Base-by-base conservation (phyloP, 1,140 invertebrate species). In the Nilaparvata lugens region DNA sequence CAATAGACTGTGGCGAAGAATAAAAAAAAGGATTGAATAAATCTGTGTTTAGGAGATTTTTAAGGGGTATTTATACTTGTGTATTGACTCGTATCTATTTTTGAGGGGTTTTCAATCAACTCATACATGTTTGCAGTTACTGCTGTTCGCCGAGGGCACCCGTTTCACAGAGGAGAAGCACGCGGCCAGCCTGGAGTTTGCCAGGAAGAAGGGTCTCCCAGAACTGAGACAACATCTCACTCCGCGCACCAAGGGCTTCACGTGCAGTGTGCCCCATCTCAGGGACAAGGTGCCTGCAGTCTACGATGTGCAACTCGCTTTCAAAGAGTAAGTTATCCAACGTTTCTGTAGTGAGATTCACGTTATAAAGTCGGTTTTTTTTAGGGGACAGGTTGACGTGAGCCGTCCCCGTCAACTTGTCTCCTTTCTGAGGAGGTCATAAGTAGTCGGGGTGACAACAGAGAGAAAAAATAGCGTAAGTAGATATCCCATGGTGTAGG, bases 71-170 rank as follows among this genome's bases (percentile, higher is more conserved):
- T 42, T 42, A 13, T n/a, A 42, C n/a, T 42, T 42, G 40, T 13
- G n/a, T 13, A 42, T 13, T n/a, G 40, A 42, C n/a, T 42, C n/a
- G n/a, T 42, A 42, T n/a, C n/a, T n/a, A 42, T 42, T n/a, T 13
- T 42, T n/a, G 40, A 42, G 11, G 40, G 40, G 11, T n/a, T 42
- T n/a, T 13, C 40, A 42, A 13, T 42, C n/a, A n/a, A 24, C 2
- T 25, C 58, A 40, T 1, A 28, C 25, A 31, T 35, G 57, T 45
- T 64, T 79, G 25, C 65, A 93, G 91, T 74, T 97, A 62, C 72
- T 96, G 35, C 72, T 97, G n/a, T 97, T 93, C 70, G 89, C 92
- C 6, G 95, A 98, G 77, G 95, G 95, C 5, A 98, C 95, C 1
- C 79, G 95, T 28, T 96, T 94, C 66, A 97, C 93, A 0, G 73